Base-by-base conservation (phyloP, 2,113 vertebrate genomes). In the Emydura subglobosa region DNA sequence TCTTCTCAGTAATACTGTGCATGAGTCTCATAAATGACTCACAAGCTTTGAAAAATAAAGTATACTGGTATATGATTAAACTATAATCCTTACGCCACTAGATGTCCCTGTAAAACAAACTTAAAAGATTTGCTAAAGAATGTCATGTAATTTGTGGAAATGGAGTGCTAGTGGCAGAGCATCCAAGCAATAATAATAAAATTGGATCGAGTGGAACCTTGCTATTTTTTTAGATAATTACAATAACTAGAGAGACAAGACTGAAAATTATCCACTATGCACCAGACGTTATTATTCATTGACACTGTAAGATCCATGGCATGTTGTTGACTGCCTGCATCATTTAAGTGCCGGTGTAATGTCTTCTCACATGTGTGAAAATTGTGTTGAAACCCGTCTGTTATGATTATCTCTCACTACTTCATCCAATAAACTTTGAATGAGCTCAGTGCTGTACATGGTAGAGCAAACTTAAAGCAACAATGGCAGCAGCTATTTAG, bases 81-180 rank as follows among this genome's bases (percentile, higher is more conserved):
- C 57, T 24, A 10, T 5, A 29, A 61, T 12, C 27, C 24, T 19
- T 42, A 0, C 1, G 61, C 95, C 98, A 81, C 97, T 95, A 98
- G 98, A 97, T 98, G 98, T 93, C 97, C 49, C 94, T 94, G 76
- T 53, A 82, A 10, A 93, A 97, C 97, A 94, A 90, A 49, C 0
- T 91, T 42, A 16, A 34, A 21, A 39, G 1, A 0, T 24, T 24
- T 47, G 65, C 12, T 0, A 9, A 6, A 17, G 3, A 2, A 10
- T 1, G 1, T 2, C 3, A 1, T 0, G 3, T 3, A 50, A 2
- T 21, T 16, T 19, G 7, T 1, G 1, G 27, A 55, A 9, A 25
- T 44, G 54, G 17, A 91, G 51, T 4, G 7, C 29, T 50, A 44
- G 34, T 7, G 7, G 7, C 54, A 47, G 50, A 42, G 12, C 49